phyloP scores from a whole-genome alignment of 2,888 invertebrate genomes.

The Flexamia atlantica region DNA sequence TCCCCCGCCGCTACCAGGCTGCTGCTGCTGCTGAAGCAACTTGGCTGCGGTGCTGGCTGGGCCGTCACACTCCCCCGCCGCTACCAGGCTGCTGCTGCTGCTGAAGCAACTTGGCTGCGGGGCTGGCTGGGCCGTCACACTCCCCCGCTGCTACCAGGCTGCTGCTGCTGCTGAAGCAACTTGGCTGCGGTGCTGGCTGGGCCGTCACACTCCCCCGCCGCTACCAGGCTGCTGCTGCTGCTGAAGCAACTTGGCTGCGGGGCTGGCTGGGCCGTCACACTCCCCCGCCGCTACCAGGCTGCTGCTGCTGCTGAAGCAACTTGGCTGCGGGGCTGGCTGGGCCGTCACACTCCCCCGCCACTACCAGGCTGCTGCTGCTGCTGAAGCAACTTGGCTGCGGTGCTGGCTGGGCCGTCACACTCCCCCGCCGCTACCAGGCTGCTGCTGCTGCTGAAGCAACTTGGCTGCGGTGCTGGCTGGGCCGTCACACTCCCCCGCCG shows the following conservation, averaged over 20 bases:
- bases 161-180: neutral
- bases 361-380: neutral
- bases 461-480: neutral
- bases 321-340: too few relatives aligned
- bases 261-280: neutral
- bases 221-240: neutral
- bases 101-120: neutral
- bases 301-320: neutral
- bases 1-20: neutral
- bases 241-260: neutral
- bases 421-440: neutral
- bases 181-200: too few relatives aligned
- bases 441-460: neutral
- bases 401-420: neutral
- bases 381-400: neutral
- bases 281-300: neutral
- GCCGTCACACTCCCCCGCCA: too few relatives aligned
- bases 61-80: slow-evolving; percentile 1
- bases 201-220: neutral
- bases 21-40: neutral
- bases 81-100: neutral
- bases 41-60: neutral
- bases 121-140: neutral
- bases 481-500: neutral
- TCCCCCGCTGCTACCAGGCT: neutral